phyloP scores from a whole-genome alignment of 2,113 vertebrate genomes.

The Hippocampus zosterae region DNA sequence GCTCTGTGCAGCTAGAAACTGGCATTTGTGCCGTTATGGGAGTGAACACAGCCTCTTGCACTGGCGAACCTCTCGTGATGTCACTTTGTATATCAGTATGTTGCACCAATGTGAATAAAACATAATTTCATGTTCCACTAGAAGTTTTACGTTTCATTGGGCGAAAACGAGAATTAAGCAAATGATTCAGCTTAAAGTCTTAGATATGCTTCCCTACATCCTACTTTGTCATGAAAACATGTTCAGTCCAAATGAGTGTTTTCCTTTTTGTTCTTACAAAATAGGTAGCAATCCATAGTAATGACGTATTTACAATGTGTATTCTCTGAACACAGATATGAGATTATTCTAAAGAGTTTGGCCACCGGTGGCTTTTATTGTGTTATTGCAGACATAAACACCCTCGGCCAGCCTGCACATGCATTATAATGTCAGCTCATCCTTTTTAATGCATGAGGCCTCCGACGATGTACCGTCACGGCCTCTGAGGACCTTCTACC shows the following conservation, averaged over 20 bases:
- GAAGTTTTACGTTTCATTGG: slow-evolving; percentile 43
- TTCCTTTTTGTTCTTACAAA: slow-evolving; percentile 27
- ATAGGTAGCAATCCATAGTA: slow-evolving; percentile 2
- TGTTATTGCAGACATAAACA: slow-evolving; percentile 11
- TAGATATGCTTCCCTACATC: slow-evolving; percentile 47
- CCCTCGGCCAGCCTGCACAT: slow-evolving; percentile 44
- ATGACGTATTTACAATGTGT: slow-evolving; percentile 17
- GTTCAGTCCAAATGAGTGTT: slow-evolving; percentile 19
- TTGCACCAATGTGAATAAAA: slow-evolving; percentile 41
- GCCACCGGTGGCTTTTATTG: slow-evolving; percentile 16
- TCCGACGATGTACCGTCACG: slow-evolving; percentile 36
- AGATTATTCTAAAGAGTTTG: slow-evolving; percentile 28
- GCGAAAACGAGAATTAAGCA: slow-evolving; percentile 58
- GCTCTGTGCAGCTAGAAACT: no score
- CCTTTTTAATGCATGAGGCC: slow-evolving; percentile 39
- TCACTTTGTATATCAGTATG: background rate
- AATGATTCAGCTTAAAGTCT: slow-evolving; percentile 59
- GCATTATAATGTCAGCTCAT: slow-evolving; percentile 73
- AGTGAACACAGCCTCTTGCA: no score
- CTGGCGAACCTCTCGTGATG: no score
- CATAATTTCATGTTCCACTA: slow-evolving; percentile 52
- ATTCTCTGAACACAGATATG: slow-evolving; percentile 4
- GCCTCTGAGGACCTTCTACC: slow-evolving; percentile 41
- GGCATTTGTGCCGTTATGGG: no score
- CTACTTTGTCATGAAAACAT: slow-evolving; percentile 33